Conservation (phyloP, 2,797 vertebrate genomes). For the Hypotaenidia philippensis region DNA sequence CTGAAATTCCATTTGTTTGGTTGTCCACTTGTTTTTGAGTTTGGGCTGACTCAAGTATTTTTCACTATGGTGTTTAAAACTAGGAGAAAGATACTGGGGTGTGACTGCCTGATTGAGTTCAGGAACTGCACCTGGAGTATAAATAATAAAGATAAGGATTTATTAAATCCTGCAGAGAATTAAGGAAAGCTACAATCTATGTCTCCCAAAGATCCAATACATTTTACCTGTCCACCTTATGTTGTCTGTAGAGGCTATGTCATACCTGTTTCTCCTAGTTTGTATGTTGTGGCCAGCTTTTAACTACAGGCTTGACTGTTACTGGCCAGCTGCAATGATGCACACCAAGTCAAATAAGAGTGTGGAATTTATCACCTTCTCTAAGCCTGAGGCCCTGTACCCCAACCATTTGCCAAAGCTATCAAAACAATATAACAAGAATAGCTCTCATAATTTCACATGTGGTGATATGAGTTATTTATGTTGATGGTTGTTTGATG, state of each 20-base stretch:
- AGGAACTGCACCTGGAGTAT: background rate
- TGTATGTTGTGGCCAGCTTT: background rate
- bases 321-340: background rate
- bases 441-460: background rate
- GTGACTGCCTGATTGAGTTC: background rate
- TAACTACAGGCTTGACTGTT: background rate
- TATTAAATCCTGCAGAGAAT: background rate
- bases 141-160: background rate
- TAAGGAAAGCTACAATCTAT: background rate
- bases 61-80: background rate
- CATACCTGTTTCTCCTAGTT: background rate
- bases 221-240: background rate
- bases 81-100: background rate
- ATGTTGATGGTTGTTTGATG: background rate
- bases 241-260: background rate
- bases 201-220: background rate
- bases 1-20: background rate
- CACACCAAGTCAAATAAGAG: background rate
- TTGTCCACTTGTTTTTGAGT: background rate
- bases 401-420: fast-evolving
- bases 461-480: background rate
- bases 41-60: background rate
- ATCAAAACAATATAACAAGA: background rate
- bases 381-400: background rate
- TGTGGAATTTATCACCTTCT: background rate